These are phyloP conservation scores for Mesorhabditis sp. DNA, from an alignment of 2,888 invertebrate species.

Conservation along the genomic window DNA sequence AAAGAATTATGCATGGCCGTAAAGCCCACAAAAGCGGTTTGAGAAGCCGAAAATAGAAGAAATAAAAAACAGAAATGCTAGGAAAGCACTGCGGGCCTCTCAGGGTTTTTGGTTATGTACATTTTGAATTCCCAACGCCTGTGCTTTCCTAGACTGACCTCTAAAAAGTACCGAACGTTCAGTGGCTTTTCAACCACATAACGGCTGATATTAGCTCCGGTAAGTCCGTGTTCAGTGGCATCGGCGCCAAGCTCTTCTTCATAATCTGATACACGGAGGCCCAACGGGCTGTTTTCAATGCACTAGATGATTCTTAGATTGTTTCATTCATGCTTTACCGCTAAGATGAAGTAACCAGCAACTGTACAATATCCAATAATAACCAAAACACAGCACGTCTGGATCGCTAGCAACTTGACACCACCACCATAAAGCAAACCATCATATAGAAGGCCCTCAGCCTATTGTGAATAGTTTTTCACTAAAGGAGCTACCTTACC, in stretches of 20 bases:
- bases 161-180: background rate
- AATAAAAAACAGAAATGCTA: too few species aligned
- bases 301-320: background rate
- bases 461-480: slow-evolving; percentile 1
- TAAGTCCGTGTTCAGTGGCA: background rate
- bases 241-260: slow-evolving; percentile 2
- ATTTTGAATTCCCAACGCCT: background rate
- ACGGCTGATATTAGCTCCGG: slow-evolving; percentile 2
- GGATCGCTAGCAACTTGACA: background rate
- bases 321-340: background rate
- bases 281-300: background rate
- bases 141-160: background rate
- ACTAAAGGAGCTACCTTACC: slow-evolving; percentile 18
- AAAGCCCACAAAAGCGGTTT: too few species aligned
- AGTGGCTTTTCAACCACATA: background rate
- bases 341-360: background rate
- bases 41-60: too few species aligned
- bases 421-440: slow-evolving; percentile 4
- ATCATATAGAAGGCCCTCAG: background rate
- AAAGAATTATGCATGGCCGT: background rate
- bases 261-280: background rate
- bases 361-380: background rate
- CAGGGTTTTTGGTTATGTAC: too few species aligned
- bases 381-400: background rate
- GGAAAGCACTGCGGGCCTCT: too few species aligned